These are phyloP conservation scores for Arvicola amphibius DNA, from an alignment of 2,797 vertebrate genomes.

Conservation along the genomic window DNA sequence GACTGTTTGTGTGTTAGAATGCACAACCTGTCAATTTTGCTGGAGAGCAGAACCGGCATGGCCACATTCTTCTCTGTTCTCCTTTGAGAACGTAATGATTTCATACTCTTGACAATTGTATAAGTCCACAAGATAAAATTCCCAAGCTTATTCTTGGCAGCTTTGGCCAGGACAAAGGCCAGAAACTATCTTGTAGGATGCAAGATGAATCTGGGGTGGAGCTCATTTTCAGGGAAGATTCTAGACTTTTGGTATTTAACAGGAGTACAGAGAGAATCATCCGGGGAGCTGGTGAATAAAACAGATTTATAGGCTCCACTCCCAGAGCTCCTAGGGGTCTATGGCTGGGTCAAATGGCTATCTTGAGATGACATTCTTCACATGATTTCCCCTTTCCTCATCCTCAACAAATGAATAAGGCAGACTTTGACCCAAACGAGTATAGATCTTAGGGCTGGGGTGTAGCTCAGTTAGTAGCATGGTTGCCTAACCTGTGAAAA, in stretches of 20 bases:
- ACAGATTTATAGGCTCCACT: background rate
- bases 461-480: background rate
- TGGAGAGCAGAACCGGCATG: background rate
- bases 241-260: background rate
- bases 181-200: background rate
- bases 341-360: background rate
- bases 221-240: background rate
- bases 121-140: background rate
- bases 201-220: rapidly evolving
- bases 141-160: background rate
- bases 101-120: background rate
- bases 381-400: too few species aligned
- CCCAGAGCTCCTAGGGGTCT: background rate
- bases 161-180: background rate
- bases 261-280: too few species aligned
- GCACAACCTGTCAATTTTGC: background rate
- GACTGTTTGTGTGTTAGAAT: conserved; percentile 34
- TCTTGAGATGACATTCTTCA: background rate
- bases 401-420: background rate
- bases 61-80: background rate
- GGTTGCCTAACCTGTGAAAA: background rate
- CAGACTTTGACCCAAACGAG: background rate
- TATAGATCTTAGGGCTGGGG: background rate
- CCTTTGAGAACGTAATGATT: background rate
- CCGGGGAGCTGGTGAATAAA: too few species aligned